Evolutionary conservation across 2,113 vertebrate species (phyloP), one percentile per base, ranked within the genome.

Genomic region (Hiodon tergisus): DNA sequence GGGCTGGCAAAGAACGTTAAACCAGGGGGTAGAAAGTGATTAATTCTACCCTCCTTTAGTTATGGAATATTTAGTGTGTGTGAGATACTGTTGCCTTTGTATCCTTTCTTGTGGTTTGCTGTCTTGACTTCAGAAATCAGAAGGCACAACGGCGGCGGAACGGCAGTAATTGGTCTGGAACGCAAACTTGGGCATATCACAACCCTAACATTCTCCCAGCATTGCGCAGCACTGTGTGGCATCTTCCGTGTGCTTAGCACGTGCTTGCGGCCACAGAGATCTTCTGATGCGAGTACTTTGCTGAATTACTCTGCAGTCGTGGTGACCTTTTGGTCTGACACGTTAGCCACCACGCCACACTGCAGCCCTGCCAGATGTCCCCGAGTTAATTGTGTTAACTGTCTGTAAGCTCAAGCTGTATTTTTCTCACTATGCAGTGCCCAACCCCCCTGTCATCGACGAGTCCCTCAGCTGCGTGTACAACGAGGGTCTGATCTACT

Each of bases 401-500:
- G 31, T 31, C 31, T 31, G 31, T 31, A 14, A n/a, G 8, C 66
- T 50, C n/a, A n/a, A 3, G n/a, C 52, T 10, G 0, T 69, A n/a
- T 72, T 61, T 52, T 52, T 53, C 50, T n/a, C 7, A 4, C 11
- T 13, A 86, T 78, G 13, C 79, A 99, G 95, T 94, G 81, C 83
- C 94, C 11, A 92, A 94, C 82, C 88, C 93, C 72, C 96, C 96
- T 52, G 89, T 98, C 83, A 96, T 98, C 73, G 95, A 92, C 60
- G 88, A 94, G 77, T 91, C 93, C 14, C 85, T 79, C 53, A 94
- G 94, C 87, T 93, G 80, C 83, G 88, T 98, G 11, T 98, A 98
- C 75, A 95, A 95, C 68, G 92, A 92, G 76, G 94, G 92, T 69
- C 83, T 92, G 58, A 94, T 99, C 86, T 90, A 87, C 75, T 98